Conservation (phyloP, 2,888 invertebrate genomes). For the Parasteatoda lunata region DNA sequence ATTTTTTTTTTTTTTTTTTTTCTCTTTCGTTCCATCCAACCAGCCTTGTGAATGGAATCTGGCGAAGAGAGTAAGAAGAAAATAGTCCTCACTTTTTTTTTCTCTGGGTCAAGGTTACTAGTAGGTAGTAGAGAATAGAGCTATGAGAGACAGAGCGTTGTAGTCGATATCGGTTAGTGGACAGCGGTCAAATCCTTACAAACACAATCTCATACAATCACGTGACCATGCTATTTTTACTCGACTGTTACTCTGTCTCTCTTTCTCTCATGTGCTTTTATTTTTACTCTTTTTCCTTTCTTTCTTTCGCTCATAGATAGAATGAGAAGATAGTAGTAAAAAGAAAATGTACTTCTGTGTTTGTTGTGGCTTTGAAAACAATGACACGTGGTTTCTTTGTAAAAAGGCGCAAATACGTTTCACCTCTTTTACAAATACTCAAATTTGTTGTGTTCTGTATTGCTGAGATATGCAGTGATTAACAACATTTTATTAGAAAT, state of each 20-base stretch:
- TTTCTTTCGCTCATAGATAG: not conserved
- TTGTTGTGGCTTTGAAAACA: conserved; percentile 1
- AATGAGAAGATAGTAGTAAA: conserved; percentile 8
- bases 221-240: conserved; percentile 34
- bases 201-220: conserved; percentile 14
- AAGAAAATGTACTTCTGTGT: not conserved
- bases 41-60: conserved; percentile 57
- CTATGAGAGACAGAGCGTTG: conserved; percentile 13
- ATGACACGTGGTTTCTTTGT: conserved; percentile 24
- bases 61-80: conserved; percentile 25
- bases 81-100: conserved; percentile 43
- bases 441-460: no score
- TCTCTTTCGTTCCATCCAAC: conserved; percentile 22
- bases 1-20: conserved; percentile 35
- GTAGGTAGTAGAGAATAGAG: conserved; percentile 43
- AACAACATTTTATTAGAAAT: no score
- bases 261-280: not conserved
- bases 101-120: conserved; percentile 62
- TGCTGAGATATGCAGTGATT: no score
- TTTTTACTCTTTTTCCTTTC: not conserved
- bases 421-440: no score
- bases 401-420: no score
- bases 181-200: conserved; percentile 50
- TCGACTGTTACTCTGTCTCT: not conserved
- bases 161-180: conserved; percentile 57